Evolutionary conservation across 2,113 vertebrate genomes (phyloP).

Genomic region (Calypte anna): DNA sequence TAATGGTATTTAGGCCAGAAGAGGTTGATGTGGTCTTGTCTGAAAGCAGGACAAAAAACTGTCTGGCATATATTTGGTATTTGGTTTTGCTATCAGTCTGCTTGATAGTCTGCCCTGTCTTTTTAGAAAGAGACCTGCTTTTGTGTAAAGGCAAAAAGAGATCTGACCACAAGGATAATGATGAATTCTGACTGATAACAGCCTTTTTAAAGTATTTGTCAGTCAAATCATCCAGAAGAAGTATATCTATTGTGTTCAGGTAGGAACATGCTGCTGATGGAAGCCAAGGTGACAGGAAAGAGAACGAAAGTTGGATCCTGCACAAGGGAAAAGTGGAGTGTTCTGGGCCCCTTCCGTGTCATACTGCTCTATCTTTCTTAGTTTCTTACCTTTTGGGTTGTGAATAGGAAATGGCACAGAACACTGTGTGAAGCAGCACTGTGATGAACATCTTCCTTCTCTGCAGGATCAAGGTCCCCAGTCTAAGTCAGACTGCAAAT

Average conservation of each 20-base stretch:
- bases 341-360: not conserved
- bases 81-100: constrained; percentile 12
- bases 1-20: not conserved
- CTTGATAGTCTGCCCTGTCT: not conserved
- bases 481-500: not conserved
- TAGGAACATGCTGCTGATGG: not conserved
- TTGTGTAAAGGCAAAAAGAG: constrained; percentile 15
- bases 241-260: not conserved
- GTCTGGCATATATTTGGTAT: not conserved
- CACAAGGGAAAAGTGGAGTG: not conserved
- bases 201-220: constrained; percentile 16
- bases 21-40: not conserved
- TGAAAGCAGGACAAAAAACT: not conserved
- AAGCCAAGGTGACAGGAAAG: not conserved
- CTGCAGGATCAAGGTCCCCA: not conserved
- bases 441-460: not conserved
- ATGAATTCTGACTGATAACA: not conserved
- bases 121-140: not conserved
- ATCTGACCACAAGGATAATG: not conserved
- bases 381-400: not conserved
- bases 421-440: not conserved
- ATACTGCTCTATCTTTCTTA: not conserved
- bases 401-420: not conserved
- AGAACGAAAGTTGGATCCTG: not conserved
- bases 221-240: not conserved